Base-by-base conservation (phyloP, 1,140 invertebrate species). In the Drosophila sucinea region DNA sequence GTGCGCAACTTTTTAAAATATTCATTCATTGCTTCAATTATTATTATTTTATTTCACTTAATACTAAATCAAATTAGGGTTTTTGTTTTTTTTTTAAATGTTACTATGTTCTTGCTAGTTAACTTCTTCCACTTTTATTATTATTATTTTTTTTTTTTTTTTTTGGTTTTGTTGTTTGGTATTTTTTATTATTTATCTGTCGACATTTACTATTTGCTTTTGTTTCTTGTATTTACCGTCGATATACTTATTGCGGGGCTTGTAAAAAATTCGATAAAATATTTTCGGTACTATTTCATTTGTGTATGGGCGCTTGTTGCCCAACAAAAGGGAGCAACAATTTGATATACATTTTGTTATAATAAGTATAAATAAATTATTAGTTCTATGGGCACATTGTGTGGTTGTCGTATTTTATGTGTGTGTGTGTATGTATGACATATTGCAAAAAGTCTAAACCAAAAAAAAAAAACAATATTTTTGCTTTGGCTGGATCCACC, bases 301-400 rank as follows among this genome's bases (percentile, higher is more conserved):
- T 65, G 64, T 51, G 58, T 70, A 74, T 75, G 56, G 71, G 73
- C 65, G 17, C 17, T 74, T 44, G 72, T 67, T 64, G 27, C 17
- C 23, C 76, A 86, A 86, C 66, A 87, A 87, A 51, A 51, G 44
- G 40, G 44, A 51, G 44, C 84, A 87, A 84, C 73, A 87, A 60
- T 67, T 80, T 56, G 58, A 81, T 79, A 76, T 77, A 87, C 44
- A 51, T 51, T 17, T 51, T 51, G 44, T 51, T 51, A 27, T 51
- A 51, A 51, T 51, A 51, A 51, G 84, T 84, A 77, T 89, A 89
- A 87, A 89, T 89, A 87, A 87, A 74, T 89, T 58, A 76, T 87
- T 86, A 81, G 82, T 84, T 87, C 84, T 89, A 89, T 89, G 84
- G 84, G 84, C 84, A 87, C 84, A 89, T 84, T 78, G 84, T 89